A percentile compares a stretch with the other conserved stretches of the same genome.
phyloP scores from a whole-genome alignment of 2,797 vertebrate species.

The Diceros bicornis region DNA sequence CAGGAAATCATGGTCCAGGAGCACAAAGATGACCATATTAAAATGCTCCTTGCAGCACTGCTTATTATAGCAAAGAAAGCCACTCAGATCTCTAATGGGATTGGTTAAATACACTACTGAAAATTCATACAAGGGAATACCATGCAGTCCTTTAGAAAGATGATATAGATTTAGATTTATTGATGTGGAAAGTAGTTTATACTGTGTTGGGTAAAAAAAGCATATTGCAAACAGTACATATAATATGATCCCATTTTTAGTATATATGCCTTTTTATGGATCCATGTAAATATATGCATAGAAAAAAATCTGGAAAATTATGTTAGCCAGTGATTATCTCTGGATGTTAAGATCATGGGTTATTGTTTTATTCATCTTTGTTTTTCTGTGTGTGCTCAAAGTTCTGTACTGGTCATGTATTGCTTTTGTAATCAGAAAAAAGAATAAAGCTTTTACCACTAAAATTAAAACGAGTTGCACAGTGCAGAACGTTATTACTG shows the following conservation, averaged over 20 bases:
- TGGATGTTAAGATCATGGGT: neutral
- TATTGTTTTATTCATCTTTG: neutral
- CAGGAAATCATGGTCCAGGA: neutral
- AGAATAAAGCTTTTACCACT: neutral
- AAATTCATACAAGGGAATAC: neutral
- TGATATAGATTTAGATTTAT: neutral
- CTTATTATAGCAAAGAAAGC: neutral
- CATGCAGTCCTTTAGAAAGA: neutral
- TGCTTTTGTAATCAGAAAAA: neutral
- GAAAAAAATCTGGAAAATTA: neutral
- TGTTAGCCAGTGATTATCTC: neutral
- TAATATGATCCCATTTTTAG: neutral
- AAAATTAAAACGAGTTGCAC: neutral
- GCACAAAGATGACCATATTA: neutral
- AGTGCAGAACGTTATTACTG: accelerated
- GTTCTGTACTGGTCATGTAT: neutral
- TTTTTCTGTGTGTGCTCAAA: neutral
- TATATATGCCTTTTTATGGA: neutral
- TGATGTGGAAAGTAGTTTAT: neutral
- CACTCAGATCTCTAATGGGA: neutral
- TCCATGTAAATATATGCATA: neutral
- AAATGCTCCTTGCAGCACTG: too few relatives aligned
- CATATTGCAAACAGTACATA: too few relatives aligned
- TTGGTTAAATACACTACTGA: neutral
- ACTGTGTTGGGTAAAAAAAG: neutral